Percentiles rank a stretch among this genome's conserved stretches.
Conservation (phyloP, 2,888 invertebrate species). For the Tetropium fuscum region DNA sequence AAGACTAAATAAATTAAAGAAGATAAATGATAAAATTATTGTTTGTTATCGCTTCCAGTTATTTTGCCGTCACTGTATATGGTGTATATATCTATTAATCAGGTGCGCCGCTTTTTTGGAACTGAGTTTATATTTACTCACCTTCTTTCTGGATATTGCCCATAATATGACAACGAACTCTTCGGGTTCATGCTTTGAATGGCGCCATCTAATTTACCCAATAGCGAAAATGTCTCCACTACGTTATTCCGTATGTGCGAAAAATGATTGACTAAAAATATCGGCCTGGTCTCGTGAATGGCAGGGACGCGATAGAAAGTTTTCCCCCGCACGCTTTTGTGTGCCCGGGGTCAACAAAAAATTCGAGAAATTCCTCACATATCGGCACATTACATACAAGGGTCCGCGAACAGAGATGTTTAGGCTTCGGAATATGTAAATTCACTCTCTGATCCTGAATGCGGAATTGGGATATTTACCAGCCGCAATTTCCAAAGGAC, state of each 20-base stretch:
- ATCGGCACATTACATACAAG: not conserved
- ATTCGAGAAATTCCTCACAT: not conserved
- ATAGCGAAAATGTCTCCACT: no score
- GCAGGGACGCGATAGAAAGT: not conserved
- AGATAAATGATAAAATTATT: no score
- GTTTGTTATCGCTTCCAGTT: no score
- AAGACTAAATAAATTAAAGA: not conserved
- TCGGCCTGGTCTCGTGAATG: not conserved
- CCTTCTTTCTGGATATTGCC: no score
- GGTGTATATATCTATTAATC: no score
- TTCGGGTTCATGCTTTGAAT: no score
- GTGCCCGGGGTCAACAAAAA: not conserved
- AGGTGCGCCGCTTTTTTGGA: no score
- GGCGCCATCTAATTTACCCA: no score
- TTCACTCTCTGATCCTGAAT: slow-evolving; percentile 6
- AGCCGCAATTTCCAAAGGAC: slow-evolving; percentile 7
- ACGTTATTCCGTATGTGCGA: no score
- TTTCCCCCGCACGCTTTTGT: not conserved
- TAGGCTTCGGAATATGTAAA: slow-evolving; percentile 4
- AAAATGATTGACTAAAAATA: slow-evolving; percentile 4
- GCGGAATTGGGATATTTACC: slow-evolving; percentile 7
- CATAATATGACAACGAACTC: no score
- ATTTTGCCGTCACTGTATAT: no score
- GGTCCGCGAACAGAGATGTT: not conserved
- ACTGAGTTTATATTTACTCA: no score